A percentile compares a stretch with the other conserved stretches of the same genome.
These are phyloP conservation scores for Willisornis vidua DNA, from an alignment of 2,113 vertebrate species.

Conservation along the genomic window DNA sequence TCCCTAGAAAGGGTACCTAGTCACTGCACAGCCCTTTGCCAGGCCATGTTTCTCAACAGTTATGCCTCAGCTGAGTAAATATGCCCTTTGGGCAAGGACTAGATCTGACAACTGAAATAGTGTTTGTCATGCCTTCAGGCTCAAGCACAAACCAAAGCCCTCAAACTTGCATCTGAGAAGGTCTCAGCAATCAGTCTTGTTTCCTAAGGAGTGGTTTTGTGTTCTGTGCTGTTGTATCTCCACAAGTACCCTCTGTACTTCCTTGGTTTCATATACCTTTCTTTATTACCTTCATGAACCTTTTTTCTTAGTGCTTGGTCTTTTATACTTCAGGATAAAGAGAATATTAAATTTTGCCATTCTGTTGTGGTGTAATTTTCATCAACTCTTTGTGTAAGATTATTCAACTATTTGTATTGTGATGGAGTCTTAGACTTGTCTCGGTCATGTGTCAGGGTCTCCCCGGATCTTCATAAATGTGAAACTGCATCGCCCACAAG, in stretches of 20 bases:
- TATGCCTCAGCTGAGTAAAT: background rate
- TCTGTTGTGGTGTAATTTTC: background rate
- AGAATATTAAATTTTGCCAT: background rate
- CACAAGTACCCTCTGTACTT: background rate
- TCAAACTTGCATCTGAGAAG: background rate
- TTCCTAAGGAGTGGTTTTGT: background rate
- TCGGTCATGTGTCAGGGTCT: background rate
- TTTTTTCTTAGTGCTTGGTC: background rate
- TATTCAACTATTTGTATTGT: background rate
- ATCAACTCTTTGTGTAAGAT: background rate
- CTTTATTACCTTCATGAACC: background rate
- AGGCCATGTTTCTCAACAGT: background rate
- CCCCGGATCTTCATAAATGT: background rate
- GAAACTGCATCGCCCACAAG: background rate
- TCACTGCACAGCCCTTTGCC: background rate
- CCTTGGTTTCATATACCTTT: background rate
- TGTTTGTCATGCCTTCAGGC: background rate
- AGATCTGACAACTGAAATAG: background rate
- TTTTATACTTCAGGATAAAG: background rate
- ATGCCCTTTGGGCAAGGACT: background rate
- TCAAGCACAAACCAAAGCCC: background rate
- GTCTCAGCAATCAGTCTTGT: background rate
- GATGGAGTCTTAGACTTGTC: background rate
- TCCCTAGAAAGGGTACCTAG: background rate
- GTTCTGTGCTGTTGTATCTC: background rate